These are phyloP conservation scores for Gymnobelideus leadbeateri DNA, from an alignment of 2,113 vertebrate genomes.

Conservation along the genomic window DNA sequence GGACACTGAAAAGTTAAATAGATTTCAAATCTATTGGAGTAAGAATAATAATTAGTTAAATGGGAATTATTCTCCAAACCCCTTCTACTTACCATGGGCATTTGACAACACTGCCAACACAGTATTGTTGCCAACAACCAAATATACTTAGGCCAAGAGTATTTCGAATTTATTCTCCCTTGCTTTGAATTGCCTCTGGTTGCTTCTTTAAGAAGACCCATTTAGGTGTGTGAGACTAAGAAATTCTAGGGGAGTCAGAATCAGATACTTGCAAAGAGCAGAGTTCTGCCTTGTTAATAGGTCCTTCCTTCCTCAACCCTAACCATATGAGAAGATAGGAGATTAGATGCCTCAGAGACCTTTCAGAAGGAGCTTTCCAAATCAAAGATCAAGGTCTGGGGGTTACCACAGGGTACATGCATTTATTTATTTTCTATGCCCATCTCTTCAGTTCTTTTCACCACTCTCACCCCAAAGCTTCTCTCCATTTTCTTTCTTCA, in stretches of 20 bases:
- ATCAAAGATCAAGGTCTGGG: background rate
- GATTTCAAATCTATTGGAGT: slow-evolving; percentile 79
- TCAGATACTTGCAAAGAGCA: background rate
- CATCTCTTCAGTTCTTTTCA: background rate
- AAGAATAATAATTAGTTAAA: slow-evolving; percentile 77
- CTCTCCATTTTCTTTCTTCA: slow-evolving; percentile 47
- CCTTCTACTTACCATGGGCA: slow-evolving; percentile 10
- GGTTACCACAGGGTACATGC: fast-evolving
- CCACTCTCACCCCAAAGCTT: background rate
- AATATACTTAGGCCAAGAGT: background rate
- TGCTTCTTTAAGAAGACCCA: background rate
- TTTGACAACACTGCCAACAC: background rate
- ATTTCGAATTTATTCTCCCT: fast-evolving
- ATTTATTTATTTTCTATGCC: slow-evolving; percentile 1
- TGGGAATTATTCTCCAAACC: slow-evolving; percentile 57
- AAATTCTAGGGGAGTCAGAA: background rate
- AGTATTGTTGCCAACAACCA: background rate
- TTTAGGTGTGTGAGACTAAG: background rate
- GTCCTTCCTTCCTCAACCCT: background rate
- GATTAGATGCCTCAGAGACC: background rate
- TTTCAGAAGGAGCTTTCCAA: slow-evolving; percentile 18
- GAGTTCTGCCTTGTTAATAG: fast-evolving
- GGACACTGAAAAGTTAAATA: slow-evolving; percentile 83
- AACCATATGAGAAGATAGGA: background rate
- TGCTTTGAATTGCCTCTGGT: background rate